Evolutionary conservation across 2,888 invertebrate genomes (phyloP).

Genomic region (Papilio elwesi): DNA sequence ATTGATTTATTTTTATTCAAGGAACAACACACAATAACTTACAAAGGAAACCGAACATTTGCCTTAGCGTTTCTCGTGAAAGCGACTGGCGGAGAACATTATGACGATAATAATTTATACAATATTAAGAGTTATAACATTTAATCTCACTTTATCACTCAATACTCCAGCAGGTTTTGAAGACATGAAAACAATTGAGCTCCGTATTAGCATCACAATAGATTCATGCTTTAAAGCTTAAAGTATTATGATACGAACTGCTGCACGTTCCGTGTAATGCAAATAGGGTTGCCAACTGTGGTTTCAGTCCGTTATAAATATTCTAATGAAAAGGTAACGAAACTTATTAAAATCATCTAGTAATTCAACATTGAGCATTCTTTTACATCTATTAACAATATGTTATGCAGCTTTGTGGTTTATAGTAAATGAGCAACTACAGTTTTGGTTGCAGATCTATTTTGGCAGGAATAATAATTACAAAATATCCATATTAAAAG

Average conservation of each 20-base stretch:
- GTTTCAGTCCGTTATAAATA: too few species aligned
- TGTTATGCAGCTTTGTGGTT: too few species aligned
- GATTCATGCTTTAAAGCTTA: slow-evolving; percentile 15
- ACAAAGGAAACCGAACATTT: slow-evolving; percentile 2
- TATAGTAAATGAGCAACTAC: too few species aligned
- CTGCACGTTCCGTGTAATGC: background rate
- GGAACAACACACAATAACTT: background rate
- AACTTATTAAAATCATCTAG: too few species aligned
- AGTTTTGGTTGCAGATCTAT: too few species aligned
- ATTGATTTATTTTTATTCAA: too few species aligned
- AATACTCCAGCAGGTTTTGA: background rate
- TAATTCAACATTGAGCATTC: too few species aligned
- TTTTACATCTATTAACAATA: too few species aligned
- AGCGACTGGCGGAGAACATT: too few species aligned
- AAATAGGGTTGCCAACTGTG: background rate
- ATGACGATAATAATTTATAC: background rate
- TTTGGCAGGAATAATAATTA: too few species aligned
- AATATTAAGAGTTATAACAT: background rate
- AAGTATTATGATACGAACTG: slow-evolving; percentile 8
- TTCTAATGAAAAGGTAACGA: too few species aligned
- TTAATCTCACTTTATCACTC: background rate
- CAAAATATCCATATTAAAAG: too few species aligned
- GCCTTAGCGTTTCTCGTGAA: background rate
- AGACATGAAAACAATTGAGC: background rate
- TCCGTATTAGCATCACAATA: slow-evolving; percentile 21